These are phyloP conservation scores for Drosophila koepferae DNA, from an alignment of 2,888 invertebrate species.

Conservation along the genomic window DNA sequence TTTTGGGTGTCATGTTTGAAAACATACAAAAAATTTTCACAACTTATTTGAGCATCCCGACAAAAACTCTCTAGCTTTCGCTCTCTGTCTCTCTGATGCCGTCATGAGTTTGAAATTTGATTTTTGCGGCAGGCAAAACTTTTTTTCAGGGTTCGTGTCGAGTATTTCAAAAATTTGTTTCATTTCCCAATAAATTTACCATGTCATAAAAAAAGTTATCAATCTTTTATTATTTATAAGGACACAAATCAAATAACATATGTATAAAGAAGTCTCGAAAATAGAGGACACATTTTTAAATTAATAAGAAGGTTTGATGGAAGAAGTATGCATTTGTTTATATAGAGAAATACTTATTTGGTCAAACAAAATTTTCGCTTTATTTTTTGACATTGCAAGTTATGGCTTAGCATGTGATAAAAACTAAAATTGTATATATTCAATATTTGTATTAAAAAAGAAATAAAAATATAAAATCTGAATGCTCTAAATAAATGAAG, in stretches of 20 bases:
- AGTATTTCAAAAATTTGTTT: slow-evolving; percentile 2
- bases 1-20: slow-evolving; percentile 76
- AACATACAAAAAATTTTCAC: slow-evolving; percentile 58
- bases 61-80: slow-evolving; percentile 3
- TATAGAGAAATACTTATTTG: neutral
- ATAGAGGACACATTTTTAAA: neutral
- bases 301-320: neutral
- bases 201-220: slow-evolving; percentile 1
- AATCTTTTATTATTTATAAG: neutral
- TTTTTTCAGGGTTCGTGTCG: neutral
- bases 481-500: neutral
- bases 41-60: slow-evolving; percentile 43
- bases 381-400: too few relatives aligned
- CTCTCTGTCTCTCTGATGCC: neutral
- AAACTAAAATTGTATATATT: too few relatives aligned
- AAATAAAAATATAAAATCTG: neutral
- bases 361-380: too few relatives aligned
- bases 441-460: neutral
- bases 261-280: neutral
- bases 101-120: slow-evolving; percentile 30
- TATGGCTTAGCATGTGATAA: too few relatives aligned
- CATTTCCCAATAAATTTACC: neutral
- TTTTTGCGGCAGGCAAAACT: slow-evolving; percentile 11
- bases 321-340: neutral
- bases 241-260: neutral